Evolutionary conservation across 2,797 vertebrate species (phyloP), one percentile per base, ranked within the genome.

Genomic region (Fratercula arctica): DNA sequence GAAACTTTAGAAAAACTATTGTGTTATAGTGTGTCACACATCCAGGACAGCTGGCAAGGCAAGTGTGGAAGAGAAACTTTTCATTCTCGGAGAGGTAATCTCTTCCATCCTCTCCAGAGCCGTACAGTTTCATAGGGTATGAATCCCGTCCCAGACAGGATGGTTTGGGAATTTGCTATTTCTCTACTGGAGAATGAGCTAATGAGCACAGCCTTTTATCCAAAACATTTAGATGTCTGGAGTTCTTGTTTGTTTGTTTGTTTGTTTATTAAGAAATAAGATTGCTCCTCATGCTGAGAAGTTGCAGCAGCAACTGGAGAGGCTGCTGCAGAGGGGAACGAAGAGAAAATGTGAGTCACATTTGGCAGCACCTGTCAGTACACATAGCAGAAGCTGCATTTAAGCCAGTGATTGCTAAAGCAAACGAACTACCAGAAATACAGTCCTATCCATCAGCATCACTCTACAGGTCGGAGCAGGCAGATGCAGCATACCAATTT

Each of bases 251-350:
- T 92, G 70, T 87, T 91, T 93, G 63, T 90, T 94, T 93, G 90
- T 84, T 97, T 96, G 81, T 91, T 93, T 89, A 93, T 95, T 85
- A 87, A 87, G 86, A 93, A 95, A 90, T 83, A 94, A 82, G 75
- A 93, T 75, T 92, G 81, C 68, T 96, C 37, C 78, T 80, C 81
- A 74, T 31, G 56, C 95, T 87, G 92, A 83, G 90, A 91, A 90
- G 73, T 68, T 76, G 81, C 77, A 89, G 85, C 77, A 94, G 84
- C 81, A 91, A 91, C 41, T 88, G 84, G 67, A 96, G 35, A 93
- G 31, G 23, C 68, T 95, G 74, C 70, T 80, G 63, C 63, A 90
- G 31, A 59, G 43, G 28, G 24, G 13, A 94, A 79, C 0, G 3
- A 93, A 87, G 59, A 90, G 77, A 96, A 95, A 94, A 96, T 53